phyloP scores from a whole-genome alignment of 2,797 vertebrate species.

The Halcyon smyrnensis region DNA sequence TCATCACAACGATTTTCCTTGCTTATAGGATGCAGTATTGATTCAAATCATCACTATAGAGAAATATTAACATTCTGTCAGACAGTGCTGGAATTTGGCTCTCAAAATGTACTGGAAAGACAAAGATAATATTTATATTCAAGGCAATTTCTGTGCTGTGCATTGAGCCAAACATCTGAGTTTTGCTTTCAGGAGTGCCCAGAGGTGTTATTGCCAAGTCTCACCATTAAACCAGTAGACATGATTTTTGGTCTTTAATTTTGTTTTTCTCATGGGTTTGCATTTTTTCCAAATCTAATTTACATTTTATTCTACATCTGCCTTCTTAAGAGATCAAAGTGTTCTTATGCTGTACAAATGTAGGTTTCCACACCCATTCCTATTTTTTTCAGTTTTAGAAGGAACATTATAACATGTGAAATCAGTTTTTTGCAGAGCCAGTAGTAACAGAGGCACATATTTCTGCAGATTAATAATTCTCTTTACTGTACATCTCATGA shows the following conservation, averaged over 20 bases:
- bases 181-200: constrained; percentile 36
- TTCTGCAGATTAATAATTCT: constrained; percentile 70
- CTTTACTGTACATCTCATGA: constrained; percentile 58
- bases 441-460: constrained; percentile 47
- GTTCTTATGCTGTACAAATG: constrained; percentile 11
- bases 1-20: neutral
- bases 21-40: neutral
- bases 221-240: constrained; percentile 1
- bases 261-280: constrained; percentile 33
- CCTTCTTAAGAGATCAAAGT: constrained; percentile 34
- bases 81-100: constrained; percentile 34
- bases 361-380: constrained; percentile 49
- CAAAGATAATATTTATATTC: constrained; percentile 47
- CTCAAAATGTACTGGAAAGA: neutral
- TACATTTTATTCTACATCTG: constrained; percentile 36
- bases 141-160: neutral
- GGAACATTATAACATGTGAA: constrained; percentile 40
- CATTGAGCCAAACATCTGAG: constrained; percentile 30
- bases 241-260: constrained; percentile 32
- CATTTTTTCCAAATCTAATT: constrained; percentile 32
- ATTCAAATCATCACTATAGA: neutral
- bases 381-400: constrained; percentile 58
- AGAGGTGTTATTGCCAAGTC: constrained; percentile 29
- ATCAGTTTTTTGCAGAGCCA: constrained; percentile 47
- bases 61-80: constrained; percentile 12